Evolutionary conservation across 2,888 invertebrate genomes (phyloP), one percentile per base, ranked within the genome.

Genomic region (Phaonia tiefii): DNA sequence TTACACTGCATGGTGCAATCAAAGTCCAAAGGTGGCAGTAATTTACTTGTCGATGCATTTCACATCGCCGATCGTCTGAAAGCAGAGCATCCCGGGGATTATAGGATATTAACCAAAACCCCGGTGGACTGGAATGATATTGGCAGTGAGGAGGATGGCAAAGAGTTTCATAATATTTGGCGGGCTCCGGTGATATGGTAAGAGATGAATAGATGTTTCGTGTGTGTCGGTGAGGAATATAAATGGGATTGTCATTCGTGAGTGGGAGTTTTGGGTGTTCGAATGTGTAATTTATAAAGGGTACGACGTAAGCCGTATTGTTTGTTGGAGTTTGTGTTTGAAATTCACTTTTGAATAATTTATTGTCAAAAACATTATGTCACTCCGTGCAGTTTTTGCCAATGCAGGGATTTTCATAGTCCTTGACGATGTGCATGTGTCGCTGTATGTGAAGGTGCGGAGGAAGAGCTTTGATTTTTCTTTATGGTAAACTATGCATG

Each of bases 71-170:
- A 93, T 74, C 92, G 93, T 56, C 90, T 95, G 88, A 92, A 92
- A 58, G 85, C 89, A 17, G 89, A 92, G 65, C 89, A 93, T 84
- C 93, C 93, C 0, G 89, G 92, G 15, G 90, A 92, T 60, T 96
- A 93, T 85, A 90, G 92, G 60, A 88, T 93, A 0, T 89, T 96
- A 25, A 92, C 93, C 0, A 90, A 92, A 49, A 92, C 92, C 0
- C 91, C 92, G 46, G 93, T 96, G 0, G 95, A 95, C 87, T 96
- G 95, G 94, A 93, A 93, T 81, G 96, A 96, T 85, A 91, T 94
- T 65, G 95, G 95, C 4, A 90, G 91, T 63, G 95, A 95, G 86
- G 91, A 92, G 79, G 93, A 92, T 2, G n/a, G n/a, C n/a, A 92
- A 92, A 49, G 91, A 92, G 65, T 95, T 95, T 85, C 93, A 93